Evolutionary conservation across 2,888 invertebrate species (phyloP).

Genomic region (Disparrhopalites patrizii): DNA sequence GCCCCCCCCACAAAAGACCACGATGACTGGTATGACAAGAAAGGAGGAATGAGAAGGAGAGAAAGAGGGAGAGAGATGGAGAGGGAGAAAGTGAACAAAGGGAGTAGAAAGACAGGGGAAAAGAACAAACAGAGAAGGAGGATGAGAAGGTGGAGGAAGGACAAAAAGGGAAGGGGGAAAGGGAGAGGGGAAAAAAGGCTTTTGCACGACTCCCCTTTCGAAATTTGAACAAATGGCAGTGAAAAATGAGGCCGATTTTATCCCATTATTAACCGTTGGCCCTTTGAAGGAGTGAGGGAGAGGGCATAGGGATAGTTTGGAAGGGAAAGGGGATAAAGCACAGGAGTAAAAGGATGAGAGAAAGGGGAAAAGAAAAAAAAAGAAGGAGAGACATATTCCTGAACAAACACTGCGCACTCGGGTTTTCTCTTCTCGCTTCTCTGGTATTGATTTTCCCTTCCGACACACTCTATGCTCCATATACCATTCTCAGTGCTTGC

Average conservation of each 20-base stretch:
- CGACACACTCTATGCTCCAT: slow-evolving; percentile 35
- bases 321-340: too few relatives aligned
- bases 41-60: too few relatives aligned
- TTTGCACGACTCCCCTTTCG: slow-evolving; percentile 1
- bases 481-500: slow-evolving; percentile 30
- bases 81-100: background rate
- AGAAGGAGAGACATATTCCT: slow-evolving; percentile 31
- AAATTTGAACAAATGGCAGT: slow-evolving; percentile 29
- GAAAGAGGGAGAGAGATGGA: slow-evolving; percentile 1
- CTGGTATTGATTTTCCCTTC: slow-evolving; percentile 49
- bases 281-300: too few relatives aligned
- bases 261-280: slow-evolving; percentile 22
- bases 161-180: background rate
- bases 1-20: background rate
- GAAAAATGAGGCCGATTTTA: slow-evolving; percentile 33
- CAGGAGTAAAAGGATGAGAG: slow-evolving; percentile 14
- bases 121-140: background rate
- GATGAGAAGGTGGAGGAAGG: background rate
- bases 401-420: slow-evolving; percentile 48
- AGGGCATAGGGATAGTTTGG: too few relatives aligned
- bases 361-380: background rate
- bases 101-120: background rate
- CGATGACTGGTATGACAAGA: too few relatives aligned
- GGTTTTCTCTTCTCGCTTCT: slow-evolving; percentile 46
- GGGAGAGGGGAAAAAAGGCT: background rate